Evolutionary conservation across 2,888 invertebrate genomes (phyloP), one percentile per base, ranked within the genome.

Genomic region (Drosophila mulleri): DNA sequence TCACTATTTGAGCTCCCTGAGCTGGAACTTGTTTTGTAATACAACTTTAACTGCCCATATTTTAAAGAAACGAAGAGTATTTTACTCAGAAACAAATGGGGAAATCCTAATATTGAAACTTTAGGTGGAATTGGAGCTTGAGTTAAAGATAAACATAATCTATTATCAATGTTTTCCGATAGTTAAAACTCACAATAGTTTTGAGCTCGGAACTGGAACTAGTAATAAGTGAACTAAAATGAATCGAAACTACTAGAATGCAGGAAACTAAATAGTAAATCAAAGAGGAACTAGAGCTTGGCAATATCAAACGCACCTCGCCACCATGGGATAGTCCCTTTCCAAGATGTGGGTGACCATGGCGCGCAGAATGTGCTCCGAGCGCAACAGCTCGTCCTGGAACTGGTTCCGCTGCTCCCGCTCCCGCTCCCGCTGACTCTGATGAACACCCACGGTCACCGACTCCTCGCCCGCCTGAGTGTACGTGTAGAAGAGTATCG

Each of bases 401-500:
- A 91, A 91, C 72, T 90, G 88, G 9, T 77, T 78, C 35, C 73
- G 90, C 60, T 88, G 90, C 1, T 66, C 64, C 6, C 64, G 44
- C 47, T 69, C 20, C 20, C 20, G 20, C 20, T 23, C 20, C 6
- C 64, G 44, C 47, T 69, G 65, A 6, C 59, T 8, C 29, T 29
- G 52, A 11, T 63, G 26, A n/a, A 45, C 16, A 26, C 47, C 20
- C 7, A 72, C 41, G 1, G 56, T 20, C 6, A 72, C 6, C 11
- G 79, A n/a, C 23, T 78, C 50, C 23, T 32, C 32, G 14, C 42
- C 58, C 4, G 72, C 63, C 67, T 81, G 86, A 8, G 84, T 82
- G 62, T 91, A 83, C 39, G 90, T 88, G 37, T 91, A 91, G 72
- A 92, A 91, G 32, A 92, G 76, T 20, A 92, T 82, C 18, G 91